These are phyloP conservation scores for Oncorhynchus tshawytscha DNA, from an alignment of 2,113 vertebrate genomes.

Conservation along the genomic window DNA sequence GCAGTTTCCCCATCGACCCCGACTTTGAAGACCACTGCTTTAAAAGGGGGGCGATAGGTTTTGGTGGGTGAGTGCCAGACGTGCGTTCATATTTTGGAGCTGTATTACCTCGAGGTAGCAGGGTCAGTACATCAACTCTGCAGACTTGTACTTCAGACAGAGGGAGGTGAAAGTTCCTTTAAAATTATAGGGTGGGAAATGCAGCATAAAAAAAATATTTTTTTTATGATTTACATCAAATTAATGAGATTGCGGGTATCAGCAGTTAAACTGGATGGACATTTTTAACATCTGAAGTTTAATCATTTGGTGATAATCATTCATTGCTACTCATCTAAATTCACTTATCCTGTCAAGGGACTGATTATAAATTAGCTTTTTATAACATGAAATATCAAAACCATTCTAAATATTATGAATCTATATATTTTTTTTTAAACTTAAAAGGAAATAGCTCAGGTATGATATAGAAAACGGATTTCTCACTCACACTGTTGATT, in stretches of 20 bases:
- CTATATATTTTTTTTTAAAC: background rate
- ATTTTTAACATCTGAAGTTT: background rate
- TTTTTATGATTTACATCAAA: background rate
- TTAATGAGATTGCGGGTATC: background rate
- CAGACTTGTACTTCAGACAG: background rate
- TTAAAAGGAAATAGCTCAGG: background rate
- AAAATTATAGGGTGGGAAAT: slow-evolving; percentile 6
- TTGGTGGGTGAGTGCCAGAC: slow-evolving; percentile 31
- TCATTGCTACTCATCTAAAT: background rate
- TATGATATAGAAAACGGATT: no score
- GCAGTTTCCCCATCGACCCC: no score
- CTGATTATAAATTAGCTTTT: background rate
- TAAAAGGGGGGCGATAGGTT: slow-evolving; percentile 57
- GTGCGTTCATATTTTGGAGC: no score
- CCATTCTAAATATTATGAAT: background rate
- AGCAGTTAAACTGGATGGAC: slow-evolving; percentile 1
- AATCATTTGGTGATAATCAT: background rate
- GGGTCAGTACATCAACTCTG: slow-evolving; percentile 5
- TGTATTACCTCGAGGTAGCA: slow-evolving; percentile 52
- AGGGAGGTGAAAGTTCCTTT: background rate
- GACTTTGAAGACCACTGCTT: no score
- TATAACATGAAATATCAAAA: background rate
- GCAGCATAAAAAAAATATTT: background rate
- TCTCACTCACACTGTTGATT: no score
- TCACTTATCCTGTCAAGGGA: no score